Base-by-base conservation (phyloP, 2,113 vertebrate genomes). In the Bos javanicus region DNA sequence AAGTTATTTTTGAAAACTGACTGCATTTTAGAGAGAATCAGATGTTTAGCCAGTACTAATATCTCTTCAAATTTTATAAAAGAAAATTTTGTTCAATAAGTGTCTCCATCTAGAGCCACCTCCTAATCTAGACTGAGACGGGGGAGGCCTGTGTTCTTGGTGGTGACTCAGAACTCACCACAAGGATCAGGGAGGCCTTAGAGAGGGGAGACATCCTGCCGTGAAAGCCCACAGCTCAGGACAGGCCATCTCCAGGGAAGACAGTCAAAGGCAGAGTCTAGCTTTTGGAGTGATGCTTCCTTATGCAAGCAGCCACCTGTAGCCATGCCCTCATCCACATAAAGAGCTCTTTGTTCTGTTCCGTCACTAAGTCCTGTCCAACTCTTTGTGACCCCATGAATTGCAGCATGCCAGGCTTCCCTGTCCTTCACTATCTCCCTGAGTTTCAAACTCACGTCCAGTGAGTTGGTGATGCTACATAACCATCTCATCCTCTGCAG, bases 1-100 rank as follows among this genome's bases (percentile, higher is more conserved):
- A 95, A 88, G 86, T 92, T 91, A 87, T 93, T 97, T 97, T 96
- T 78, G 54, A 87, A 97, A 97, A 52, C 71, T 91, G 95, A 59
- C 52, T 64, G 30, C n/a, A 54, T 87, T 94, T 96, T 84, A 64
- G 74, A 90, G 48, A 97, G 91, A 97, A 87, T 97, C 94, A 93
- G 71, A 59, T 17, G 23, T 93, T 93, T 95, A 94, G 92, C 96
- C 88, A 98, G 60, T 78, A 87, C 39, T 46, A 43, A 39, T 50
- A 59, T 83, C 90, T 87, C 71, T 89, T 94, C 92, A 52, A 96
- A 76, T 95, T 94, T 95, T 86, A 83, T 74, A 76, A 83, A 74
- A 86, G 56, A 83, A 71, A 94, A 81, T 80, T 81, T 11, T 84
- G 56, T 64, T 17, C 93, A 89, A 30, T 84, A 43, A 88, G 59